phyloP scores from a whole-genome alignment of 92 coral and sea anemone species.

The Epizoanthus scotinus region DNA sequence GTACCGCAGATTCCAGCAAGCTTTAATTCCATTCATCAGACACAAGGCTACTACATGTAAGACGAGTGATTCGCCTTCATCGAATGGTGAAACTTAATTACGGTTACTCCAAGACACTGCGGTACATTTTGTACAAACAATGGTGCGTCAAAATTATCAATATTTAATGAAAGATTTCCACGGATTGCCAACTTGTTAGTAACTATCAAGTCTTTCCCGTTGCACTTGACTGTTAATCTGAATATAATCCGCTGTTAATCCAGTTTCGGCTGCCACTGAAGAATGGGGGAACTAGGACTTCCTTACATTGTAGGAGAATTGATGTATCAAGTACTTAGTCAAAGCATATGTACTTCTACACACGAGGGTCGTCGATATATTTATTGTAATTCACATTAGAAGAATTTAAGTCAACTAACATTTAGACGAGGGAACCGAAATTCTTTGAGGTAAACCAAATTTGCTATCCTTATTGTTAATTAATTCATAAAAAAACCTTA shows the following conservation, averaged over 20 bases:
- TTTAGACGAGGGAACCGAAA: not conserved
- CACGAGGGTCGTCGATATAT: not conserved
- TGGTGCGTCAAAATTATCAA: constrained; percentile 1
- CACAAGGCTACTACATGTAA: constrained; percentile 33
- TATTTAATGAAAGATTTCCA: constrained; percentile 39
- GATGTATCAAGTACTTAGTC: not conserved
- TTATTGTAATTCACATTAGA: constrained; percentile 15
- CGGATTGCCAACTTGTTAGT: constrained; percentile 43
- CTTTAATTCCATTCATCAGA: constrained; percentile 24
- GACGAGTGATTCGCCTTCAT: not conserved
- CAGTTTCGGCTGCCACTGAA: constrained; percentile 54
- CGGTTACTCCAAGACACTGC: constrained; percentile 1
- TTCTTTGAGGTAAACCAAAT: not conserved
- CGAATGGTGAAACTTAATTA: not conserved
- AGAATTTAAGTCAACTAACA: not conserved
- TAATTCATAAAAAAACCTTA: not conserved
- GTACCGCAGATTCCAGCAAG: constrained; percentile 34
- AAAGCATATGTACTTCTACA: not conserved
- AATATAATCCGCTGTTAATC: constrained; percentile 68
- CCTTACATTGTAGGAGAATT: constrained; percentile 40
- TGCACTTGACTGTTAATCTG: constrained; percentile 36
- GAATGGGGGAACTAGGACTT: constrained; percentile 49
- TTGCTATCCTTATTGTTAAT: not conserved
- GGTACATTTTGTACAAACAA: constrained; percentile 34
- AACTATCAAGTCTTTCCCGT: constrained; percentile 39